Conservation (phyloP, 1,140 invertebrate species). For the Eubasilissa regina region DNA sequence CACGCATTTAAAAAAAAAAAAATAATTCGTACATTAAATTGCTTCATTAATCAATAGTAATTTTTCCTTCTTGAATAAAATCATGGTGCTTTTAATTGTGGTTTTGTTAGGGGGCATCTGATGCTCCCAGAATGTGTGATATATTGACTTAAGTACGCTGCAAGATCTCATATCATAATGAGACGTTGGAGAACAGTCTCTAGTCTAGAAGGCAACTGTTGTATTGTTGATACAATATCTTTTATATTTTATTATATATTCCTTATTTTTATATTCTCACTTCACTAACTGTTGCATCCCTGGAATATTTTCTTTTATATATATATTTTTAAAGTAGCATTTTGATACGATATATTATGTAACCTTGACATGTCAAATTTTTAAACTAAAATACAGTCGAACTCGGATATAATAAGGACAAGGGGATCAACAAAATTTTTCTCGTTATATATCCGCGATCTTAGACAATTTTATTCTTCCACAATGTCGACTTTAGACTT, state of each 20-base stretch:
- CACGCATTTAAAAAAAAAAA: no score
- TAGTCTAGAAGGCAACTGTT: slow-evolving; percentile 60
- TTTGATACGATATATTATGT: neutral
- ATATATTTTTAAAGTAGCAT: slow-evolving; percentile 27
- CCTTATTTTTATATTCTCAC: slow-evolving; percentile 22
- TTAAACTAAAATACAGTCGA: no score
- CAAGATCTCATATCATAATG: slow-evolving; percentile 59
- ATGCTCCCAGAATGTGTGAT: slow-evolving; percentile 55
- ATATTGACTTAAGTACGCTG: slow-evolving; percentile 55
- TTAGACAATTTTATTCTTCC: no score
- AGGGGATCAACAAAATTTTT: no score
- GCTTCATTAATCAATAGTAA: neutral
- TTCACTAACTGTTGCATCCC: slow-evolving; percentile 33
- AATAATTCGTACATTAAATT: no score
- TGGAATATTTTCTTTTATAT: slow-evolving; percentile 35
- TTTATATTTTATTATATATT: slow-evolving; percentile 19
- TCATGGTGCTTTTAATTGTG: slow-evolving; percentile 58
- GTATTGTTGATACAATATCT: slow-evolving; percentile 47
- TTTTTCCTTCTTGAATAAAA: slow-evolving; percentile 51
- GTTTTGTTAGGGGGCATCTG: slow-evolving; percentile 37
- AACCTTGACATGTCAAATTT: no score
- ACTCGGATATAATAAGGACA: no score
- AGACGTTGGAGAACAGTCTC: slow-evolving; percentile 54
- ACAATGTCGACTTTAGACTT: no score
- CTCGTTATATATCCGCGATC: no score